phyloP scores from a whole-genome alignment of 2,113 vertebrate species.

The Pseudopipra pipra region DNA sequence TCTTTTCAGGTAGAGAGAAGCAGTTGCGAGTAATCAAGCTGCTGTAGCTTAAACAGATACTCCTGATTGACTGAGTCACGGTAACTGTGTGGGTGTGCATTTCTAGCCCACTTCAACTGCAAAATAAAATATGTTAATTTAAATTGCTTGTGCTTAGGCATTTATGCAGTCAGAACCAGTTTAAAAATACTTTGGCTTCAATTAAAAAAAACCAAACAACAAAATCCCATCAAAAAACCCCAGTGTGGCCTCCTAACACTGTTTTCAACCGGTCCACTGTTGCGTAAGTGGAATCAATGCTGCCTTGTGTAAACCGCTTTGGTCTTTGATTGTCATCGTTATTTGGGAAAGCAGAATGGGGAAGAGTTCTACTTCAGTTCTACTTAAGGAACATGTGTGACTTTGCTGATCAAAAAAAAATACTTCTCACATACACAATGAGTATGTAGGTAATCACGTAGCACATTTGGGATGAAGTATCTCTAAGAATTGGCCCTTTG shows the following conservation, averaged over 20 bases:
- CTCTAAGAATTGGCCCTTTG: slow-evolving; percentile 41
- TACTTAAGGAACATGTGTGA: neutral
- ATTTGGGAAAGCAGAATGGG: neutral
- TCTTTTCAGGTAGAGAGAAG: slow-evolving; percentile 11
- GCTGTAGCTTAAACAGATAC: slow-evolving; percentile 17
- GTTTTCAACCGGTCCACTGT: neutral
- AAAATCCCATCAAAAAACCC: fast-evolving
- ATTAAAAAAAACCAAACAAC: neutral
- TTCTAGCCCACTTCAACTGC: slow-evolving; percentile 54
- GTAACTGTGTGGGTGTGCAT: slow-evolving; percentile 39
- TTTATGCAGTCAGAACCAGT: slow-evolving; percentile 34
- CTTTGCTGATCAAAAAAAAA: neutral
- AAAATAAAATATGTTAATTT: slow-evolving; percentile 59
- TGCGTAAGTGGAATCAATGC: neutral
- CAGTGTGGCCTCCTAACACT: neutral
- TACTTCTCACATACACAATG: neutral
- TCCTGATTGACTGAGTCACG: slow-evolving; percentile 51
- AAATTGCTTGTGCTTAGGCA: slow-evolving; percentile 43
- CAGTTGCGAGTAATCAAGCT: slow-evolving; percentile 21
- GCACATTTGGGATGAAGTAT: slow-evolving; percentile 22
- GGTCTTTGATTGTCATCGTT: neutral
- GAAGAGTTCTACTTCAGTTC: neutral
- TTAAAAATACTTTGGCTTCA: slow-evolving; percentile 33
- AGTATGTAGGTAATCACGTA: neutral
- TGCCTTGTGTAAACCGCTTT: neutral